Percentiles rank a stretch among this genome's conserved stretches.
Conservation (phyloP, 2,113 vertebrate genomes). For the Hemiprocne comata region DNA sequence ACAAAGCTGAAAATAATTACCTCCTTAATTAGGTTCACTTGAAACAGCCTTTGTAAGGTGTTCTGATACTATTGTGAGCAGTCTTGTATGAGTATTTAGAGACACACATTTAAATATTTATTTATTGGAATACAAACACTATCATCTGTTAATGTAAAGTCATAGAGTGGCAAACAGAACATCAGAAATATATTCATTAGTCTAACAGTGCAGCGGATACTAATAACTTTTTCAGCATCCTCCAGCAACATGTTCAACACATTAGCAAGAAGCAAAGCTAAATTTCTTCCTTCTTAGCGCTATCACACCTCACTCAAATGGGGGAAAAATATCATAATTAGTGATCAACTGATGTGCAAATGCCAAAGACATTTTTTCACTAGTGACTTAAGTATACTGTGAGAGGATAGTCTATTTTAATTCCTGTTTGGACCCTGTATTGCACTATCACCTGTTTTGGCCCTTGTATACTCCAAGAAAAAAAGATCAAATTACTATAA, state of each 20-base stretch:
- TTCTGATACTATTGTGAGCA: neutral
- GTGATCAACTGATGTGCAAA: neutral
- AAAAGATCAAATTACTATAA: neutral
- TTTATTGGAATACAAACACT: neutral
- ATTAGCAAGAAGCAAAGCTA: neutral
- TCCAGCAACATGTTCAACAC: neutral
- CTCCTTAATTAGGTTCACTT: neutral
- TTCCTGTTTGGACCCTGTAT: neutral
- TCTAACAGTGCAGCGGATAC: neutral
- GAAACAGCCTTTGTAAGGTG: constrained; percentile 5
- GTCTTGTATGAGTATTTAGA: neutral
- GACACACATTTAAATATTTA: neutral
- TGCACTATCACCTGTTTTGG: neutral
- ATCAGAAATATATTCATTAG: neutral
- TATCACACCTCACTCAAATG: neutral
- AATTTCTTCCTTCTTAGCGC: neutral
- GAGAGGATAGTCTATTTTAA: neutral
- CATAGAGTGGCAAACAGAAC: neutral
- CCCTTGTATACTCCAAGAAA: neutral
- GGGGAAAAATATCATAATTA: neutral
- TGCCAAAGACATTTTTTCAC: neutral
- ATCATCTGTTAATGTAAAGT: neutral
- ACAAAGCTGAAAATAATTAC: constrained; percentile 49
- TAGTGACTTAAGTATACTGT: neutral
- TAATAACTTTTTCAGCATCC: neutral